Base-by-base conservation (phyloP, 2,888 invertebrate genomes). In the Athalia cordata region DNA sequence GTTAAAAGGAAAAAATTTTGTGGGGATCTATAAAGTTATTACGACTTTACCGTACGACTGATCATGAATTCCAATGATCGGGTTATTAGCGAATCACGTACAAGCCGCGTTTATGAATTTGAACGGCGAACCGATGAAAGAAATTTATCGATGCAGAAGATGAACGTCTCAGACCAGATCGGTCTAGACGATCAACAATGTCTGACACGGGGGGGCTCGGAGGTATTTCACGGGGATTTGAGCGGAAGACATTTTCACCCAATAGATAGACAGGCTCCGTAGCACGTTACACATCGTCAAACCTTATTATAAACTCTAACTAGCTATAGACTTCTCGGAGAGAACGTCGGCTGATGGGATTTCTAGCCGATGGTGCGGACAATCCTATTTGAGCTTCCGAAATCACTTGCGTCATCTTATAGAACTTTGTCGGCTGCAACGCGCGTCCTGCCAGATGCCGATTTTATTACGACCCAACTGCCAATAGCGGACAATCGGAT, bases 291-390 rank as follows among this genome's bases (percentile, higher is more conserved):
- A 89, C 86, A 87, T 84, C 84, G 84, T 79, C 87, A 87, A 90
- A 89, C 89, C 89, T 90, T 90, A 89, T 90, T 90, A 89, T 89
- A 89, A 90, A 89, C 89, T 90, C 88, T 87, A 88, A 88, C 88
- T 88, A 88, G 88, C 87, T 87, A 83, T 64, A 78, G 78, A 74
- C 74, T 70, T 65, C 83, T 83, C 81, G 80, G 86, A 84, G 85
- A 86, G 87, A 83, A 87, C 86, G 88, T 88, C 89, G 89, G 88
- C 89, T 89, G 90, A 90, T 90, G 88, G 90, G 89, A 90, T 90
- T 89, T 85, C 88, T 89, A 89, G 88, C 89, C 90, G 90, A 90
- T 90, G 89, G 89, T 87, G 90, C 89, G 88, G 87, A 90, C 90
- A 90, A 90, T 89, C 89, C 89, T 88, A 89, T 89, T 89, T 88